Percentiles rank a stretch among this genome's conserved stretches.
These are phyloP conservation scores for Dendrolimus punctatus DNA, from an alignment of 1,140 invertebrate species.

Conservation along the genomic window DNA sequence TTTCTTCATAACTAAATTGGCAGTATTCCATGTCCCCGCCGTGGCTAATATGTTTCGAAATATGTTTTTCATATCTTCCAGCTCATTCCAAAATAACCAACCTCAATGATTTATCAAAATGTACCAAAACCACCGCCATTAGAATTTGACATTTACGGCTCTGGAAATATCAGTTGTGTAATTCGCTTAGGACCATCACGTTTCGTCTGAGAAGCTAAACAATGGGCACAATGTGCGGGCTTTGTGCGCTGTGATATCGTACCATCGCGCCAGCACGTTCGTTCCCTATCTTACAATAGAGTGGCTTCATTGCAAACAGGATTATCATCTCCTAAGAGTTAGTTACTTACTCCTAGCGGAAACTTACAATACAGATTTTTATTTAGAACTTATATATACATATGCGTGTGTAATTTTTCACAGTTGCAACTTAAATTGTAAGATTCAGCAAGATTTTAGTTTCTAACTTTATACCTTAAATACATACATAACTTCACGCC, in stretches of 20 bases:
- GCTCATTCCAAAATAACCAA: no score
- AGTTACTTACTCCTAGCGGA: no score
- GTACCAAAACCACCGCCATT: no score
- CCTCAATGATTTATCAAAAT: not conserved
- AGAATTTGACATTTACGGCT: not conserved
- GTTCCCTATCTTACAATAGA: no score
- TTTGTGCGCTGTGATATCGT: conserved; percentile 51
- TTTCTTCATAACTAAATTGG: conserved; percentile 22
- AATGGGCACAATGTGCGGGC: conserved; percentile 55
- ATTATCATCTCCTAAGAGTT: not conserved
- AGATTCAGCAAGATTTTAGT: no score
- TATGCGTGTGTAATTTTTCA: no score
- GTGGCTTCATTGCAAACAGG: not conserved
- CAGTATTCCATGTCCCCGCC: conserved; percentile 17
- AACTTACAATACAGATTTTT: no score
- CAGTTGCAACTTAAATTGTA: no score
- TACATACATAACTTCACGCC: no score
- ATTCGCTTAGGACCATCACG: conserved; percentile 41
- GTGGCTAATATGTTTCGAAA: conserved; percentile 10
- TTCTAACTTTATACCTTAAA: no score
- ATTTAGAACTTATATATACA: no score
- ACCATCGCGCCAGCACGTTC: conserved; percentile 22
- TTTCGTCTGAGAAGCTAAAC: conserved; percentile 55
- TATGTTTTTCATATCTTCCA: conserved; percentile 3
- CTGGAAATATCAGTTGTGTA: conserved; percentile 6